Conservation (phyloP, 1,140 invertebrate species). For the Tetramorium simillimum region DNA sequence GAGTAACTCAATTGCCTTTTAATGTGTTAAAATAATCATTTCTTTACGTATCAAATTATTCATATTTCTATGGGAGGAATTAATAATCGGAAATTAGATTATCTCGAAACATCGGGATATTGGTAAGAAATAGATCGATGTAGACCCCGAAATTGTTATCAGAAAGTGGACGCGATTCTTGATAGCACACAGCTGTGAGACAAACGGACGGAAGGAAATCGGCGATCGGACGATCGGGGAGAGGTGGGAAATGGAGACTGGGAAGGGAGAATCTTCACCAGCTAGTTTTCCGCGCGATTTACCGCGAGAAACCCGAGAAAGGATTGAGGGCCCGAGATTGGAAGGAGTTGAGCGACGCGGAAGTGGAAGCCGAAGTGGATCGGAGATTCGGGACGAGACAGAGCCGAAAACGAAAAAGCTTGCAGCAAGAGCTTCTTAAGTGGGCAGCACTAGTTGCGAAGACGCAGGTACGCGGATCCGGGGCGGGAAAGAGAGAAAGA, state of each 20-base stretch:
- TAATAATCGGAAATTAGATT: background rate
- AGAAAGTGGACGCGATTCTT: conserved; percentile 38
- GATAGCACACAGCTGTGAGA: conserved; percentile 58
- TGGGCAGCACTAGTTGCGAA: conserved; percentile 55
- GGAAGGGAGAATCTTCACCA: conserved; percentile 76
- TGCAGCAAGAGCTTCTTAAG: conserved; percentile 69
- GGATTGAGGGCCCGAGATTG: conserved; percentile 79
- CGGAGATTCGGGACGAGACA: conserved; percentile 43
- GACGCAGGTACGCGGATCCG: conserved; percentile 23
- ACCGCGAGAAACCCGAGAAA: conserved; percentile 78
- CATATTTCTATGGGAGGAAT: background rate
- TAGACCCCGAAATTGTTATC: conserved; percentile 10
- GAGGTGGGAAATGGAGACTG: conserved; percentile 48
- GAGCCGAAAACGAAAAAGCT: conserved; percentile 73
- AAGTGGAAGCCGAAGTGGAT: conserved; percentile 51
- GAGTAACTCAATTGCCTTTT: background rate
- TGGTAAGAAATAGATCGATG: conserved; percentile 38
- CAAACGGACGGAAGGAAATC: conserved; percentile 42
- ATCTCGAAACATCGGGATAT: background rate
- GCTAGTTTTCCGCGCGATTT: conserved; percentile 83
- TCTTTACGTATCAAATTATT: background rate
- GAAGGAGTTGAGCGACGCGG: conserved; percentile 71
- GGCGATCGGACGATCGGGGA: conserved; percentile 7
- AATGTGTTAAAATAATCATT: background rate
- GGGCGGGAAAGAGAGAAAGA: background rate